These are phyloP conservation scores for Daphoenositta chrysoptera DNA, from an alignment of 2,113 vertebrate species.

Conservation along the genomic window DNA sequence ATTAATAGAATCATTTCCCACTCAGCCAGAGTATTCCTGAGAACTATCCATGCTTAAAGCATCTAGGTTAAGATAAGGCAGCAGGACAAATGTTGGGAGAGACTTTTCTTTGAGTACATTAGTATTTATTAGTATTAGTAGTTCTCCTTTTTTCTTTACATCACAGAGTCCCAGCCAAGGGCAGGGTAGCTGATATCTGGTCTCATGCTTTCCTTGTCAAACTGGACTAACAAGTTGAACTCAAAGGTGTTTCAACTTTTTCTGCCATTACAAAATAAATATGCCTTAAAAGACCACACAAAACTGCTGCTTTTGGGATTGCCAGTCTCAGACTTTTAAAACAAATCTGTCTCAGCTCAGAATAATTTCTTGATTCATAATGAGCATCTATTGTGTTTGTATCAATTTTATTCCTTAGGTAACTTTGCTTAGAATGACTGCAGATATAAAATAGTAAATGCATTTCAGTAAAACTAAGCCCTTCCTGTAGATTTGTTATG, in stretches of 20 bases:
- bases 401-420: background rate
- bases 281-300: background rate
- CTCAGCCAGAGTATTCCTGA: background rate
- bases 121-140: background rate
- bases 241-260: background rate
- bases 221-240: background rate
- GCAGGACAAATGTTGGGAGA: background rate
- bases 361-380: background rate
- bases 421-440: background rate
- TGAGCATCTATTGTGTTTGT: background rate
- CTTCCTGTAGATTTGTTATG: background rate
- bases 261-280: background rate
- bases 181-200: background rate
- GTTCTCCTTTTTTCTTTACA: background rate
- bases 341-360: background rate
- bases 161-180: background rate
- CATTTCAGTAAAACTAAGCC: background rate
- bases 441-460: background rate
- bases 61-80: background rate
- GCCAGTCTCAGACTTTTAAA: background rate
- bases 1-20: background rate
- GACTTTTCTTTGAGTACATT: background rate
- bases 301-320: background rate
- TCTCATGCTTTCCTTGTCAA: background rate
- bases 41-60: background rate